Evolutionary conservation across 2,797 vertebrate genomes (phyloP).

Genomic region (Lacerta viridis): DNA sequence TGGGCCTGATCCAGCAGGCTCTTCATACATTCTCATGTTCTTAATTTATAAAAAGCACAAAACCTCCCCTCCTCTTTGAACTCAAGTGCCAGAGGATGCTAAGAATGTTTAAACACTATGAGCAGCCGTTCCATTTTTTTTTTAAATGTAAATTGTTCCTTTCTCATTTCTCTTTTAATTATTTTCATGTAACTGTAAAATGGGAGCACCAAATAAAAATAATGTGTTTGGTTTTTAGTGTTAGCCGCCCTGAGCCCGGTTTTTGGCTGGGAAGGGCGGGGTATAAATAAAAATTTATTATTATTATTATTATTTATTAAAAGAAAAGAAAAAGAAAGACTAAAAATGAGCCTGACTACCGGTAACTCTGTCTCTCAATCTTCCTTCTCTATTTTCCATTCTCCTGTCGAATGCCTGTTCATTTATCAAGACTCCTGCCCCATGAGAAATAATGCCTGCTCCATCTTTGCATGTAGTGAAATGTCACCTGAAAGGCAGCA

Average conservation of each 20-base stretch:
- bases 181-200: background rate
- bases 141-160: background rate
- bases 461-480: slow-evolving; percentile 62
- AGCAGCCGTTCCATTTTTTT: background rate
- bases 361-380: background rate
- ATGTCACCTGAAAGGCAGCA: slow-evolving; percentile 69
- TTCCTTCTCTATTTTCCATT: slow-evolving; percentile 27
- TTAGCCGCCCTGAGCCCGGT: no score
- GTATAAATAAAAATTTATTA: no score
- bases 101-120: background rate
- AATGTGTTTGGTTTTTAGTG: background rate
- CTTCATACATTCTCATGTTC: no score
- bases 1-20: no score
- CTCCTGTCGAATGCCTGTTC: slow-evolving; percentile 30
- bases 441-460: slow-evolving; percentile 48
- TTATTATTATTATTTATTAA: no score
- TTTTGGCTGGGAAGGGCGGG: no score
- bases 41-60: background rate
- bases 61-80: background rate
- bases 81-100: background rate
- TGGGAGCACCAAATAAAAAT: background rate
- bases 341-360: background rate
- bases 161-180: background rate
- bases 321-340: background rate
- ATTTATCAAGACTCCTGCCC: slow-evolving; percentile 35